Percentiles rank a stretch among this genome's conserved stretches.
These are phyloP conservation scores for Mimumesa dahlbomi DNA, from an alignment of 2,888 invertebrate species.

Conservation along the genomic window DNA sequence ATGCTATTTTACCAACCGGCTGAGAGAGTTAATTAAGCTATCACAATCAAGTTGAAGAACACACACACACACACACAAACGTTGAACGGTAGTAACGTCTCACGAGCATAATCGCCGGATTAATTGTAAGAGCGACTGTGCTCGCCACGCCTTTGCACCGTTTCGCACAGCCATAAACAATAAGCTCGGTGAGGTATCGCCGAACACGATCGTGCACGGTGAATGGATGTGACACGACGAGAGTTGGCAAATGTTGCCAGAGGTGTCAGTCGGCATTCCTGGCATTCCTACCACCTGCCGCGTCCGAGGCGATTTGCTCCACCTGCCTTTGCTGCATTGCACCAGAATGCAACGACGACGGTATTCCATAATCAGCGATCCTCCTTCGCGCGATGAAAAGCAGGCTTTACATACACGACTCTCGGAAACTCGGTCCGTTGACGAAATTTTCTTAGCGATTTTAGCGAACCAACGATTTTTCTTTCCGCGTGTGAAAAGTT, in stretches of 20 bases:
- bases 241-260: slow-evolving; percentile 54
- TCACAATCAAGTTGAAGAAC: background rate
- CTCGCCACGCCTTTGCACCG: slow-evolving; percentile 1
- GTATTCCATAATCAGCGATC: slow-evolving; percentile 41
- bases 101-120: background rate
- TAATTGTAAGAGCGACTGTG: background rate
- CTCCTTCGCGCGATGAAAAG: background rate
- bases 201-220: slow-evolving; percentile 33
- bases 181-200: slow-evolving; percentile 39
- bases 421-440: no score
- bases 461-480: no score
- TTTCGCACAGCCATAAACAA: slow-evolving; percentile 40
- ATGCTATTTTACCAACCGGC: background rate
- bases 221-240: slow-evolving; percentile 55
- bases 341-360: slow-evolving; percentile 44
- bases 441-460: no score
- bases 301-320: slow-evolving; percentile 54
- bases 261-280: slow-evolving; percentile 62
- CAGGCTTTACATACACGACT: slow-evolving; percentile 7
- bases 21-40: slow-evolving; percentile 1
- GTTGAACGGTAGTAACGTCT: background rate
- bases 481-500: no score
- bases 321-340: slow-evolving; percentile 60
- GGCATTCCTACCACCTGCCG: slow-evolving; percentile 57
- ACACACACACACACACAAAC: background rate